Evolutionary conservation across 2,888 invertebrate species (phyloP).

Genomic region (Amphiduros pacificus): DNA sequence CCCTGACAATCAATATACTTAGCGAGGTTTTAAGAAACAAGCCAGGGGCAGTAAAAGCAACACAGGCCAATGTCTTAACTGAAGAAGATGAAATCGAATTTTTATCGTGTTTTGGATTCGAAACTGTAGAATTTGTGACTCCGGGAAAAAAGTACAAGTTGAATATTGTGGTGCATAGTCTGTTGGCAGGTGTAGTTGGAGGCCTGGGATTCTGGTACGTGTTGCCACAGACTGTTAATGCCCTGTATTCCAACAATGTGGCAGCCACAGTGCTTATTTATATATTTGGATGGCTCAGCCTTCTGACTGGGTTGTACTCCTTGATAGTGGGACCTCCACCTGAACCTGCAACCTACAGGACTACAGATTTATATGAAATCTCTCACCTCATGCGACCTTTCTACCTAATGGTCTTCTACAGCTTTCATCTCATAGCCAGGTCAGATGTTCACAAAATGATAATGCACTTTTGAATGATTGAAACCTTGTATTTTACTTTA

Average conservation of each 20-base stretch:
- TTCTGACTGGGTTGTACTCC: slow-evolving; percentile 52
- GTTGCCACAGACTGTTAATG: slow-evolving; percentile 44
- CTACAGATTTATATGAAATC: slow-evolving; percentile 49
- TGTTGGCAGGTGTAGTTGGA: slow-evolving; percentile 43
- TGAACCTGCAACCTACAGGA: slow-evolving; percentile 50
- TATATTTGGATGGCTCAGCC: slow-evolving; percentile 50
- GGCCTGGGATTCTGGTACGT: slow-evolving; percentile 47
- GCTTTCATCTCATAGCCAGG: slow-evolving; percentile 47
- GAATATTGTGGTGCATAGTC: slow-evolving; percentile 48
- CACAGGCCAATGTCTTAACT: slow-evolving; percentile 11
- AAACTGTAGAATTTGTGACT: slow-evolving; percentile 49
- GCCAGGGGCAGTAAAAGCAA: neutral
- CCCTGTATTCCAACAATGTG: slow-evolving; percentile 39
- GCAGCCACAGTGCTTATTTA: slow-evolving; percentile 45
- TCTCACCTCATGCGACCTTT: slow-evolving; percentile 47
- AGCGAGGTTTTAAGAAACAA: slow-evolving; percentile 33
- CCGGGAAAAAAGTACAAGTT: slow-evolving; percentile 48
- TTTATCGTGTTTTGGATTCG: slow-evolving; percentile 49
- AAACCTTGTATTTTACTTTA: too few species aligned
- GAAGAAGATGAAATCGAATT: slow-evolving; percentile 50
- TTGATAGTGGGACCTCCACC: slow-evolving; percentile 50
- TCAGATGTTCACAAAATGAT: too few species aligned
- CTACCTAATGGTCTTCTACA: slow-evolving; percentile 46
- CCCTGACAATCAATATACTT: slow-evolving; percentile 41
- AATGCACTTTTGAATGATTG: too few species aligned